Conservation (phyloP, 2,888 invertebrate species). For the Cepaea hortensis region DNA sequence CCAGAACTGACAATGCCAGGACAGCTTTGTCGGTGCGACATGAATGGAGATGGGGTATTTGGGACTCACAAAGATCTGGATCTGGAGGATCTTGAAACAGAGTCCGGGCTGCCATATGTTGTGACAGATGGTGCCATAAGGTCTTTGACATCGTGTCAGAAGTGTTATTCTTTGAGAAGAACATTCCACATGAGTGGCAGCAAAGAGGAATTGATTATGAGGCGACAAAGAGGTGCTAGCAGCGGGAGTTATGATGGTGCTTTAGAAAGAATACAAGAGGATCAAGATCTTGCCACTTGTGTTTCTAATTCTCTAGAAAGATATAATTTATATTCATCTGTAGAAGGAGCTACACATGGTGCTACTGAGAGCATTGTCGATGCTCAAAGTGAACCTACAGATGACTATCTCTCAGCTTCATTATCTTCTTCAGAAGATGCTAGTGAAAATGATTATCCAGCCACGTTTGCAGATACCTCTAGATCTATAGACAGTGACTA, state of each 20-base stretch:
- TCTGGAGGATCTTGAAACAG: constrained; percentile 5
- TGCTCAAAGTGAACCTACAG: neutral
- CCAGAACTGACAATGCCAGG: constrained; percentile 37
- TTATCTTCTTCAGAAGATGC: neutral
- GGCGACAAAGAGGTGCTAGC: neutral
- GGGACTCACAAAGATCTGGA: neutral
- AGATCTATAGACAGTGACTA: neutral
- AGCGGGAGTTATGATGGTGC: constrained; percentile 36
- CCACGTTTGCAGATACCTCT: neutral
- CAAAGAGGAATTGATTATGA: neutral
- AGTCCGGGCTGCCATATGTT: constrained; percentile 35
- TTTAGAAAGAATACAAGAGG: constrained; percentile 42
- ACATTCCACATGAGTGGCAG: constrained; percentile 13
- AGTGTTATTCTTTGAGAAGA: constrained; percentile 6
- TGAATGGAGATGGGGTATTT: neutral
- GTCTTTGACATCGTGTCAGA: constrained; percentile 34
- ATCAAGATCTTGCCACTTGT: neutral
- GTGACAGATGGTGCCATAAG: constrained; percentile 41
- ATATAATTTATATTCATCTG: constrained; percentile 61
- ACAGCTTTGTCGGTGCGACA: constrained; percentile 14
- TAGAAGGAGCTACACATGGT: constrained; percentile 56
- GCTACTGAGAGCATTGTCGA: neutral
- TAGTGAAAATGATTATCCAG: neutral
- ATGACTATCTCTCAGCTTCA: neutral
- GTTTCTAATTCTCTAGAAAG: constrained; percentile 55